Evolutionary conservation across 2,888 invertebrate genomes (phyloP), one percentile per base, ranked within the genome.

Genomic region (Drosophila kanekoi): DNA sequence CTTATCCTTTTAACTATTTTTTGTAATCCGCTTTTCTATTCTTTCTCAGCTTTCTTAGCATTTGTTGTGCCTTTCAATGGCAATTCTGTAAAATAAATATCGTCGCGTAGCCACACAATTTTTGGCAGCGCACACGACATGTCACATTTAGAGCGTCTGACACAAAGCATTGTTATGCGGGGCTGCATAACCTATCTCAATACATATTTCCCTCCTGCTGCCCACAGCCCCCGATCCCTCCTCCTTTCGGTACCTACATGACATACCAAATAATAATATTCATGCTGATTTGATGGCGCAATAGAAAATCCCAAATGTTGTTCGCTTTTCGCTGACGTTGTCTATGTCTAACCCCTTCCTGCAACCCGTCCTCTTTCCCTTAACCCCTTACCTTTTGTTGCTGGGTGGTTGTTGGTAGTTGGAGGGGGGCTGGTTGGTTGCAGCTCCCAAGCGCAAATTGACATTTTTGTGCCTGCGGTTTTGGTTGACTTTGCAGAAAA

Each of bases 381-480:
- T 13, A 60, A 45, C 18, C 45, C 43, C 47, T 37, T 59, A 20
- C 2, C 41, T 58, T 44, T 58, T 58, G 48, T 40, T 60, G 54
- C 35, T 51, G n/a, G 23, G 6, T 0, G 23, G 23, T 23, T 23
- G 23, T 4, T 8, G n/a, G n/a, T n/a, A 23, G 23, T 47, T 47
- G 18, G 14, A 14, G 16, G 38, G 40, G 67, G 64, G 70, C 73
- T 77, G 77, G 79, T 77, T 76, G 69, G 60, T 65, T 77, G 69
- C 68, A 62, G 69, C 74, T 71, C 65, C 65, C 71, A 86, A 86
- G 83, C 84, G 87, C 79, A 86, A 84, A 84, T 84, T 84, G 83
- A 86, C 83, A 84, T 86, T 84, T 84, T 84, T 84, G 81, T 86
- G 87, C 83, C 83, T 79, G 81, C 62, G 79, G 81, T 80, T 77